A percentile compares a stretch with the other conserved stretches of the same genome.
These are phyloP conservation scores for Cygnus buccinator DNA, from an alignment of 2,113 vertebrate species.

Conservation along the genomic window DNA sequence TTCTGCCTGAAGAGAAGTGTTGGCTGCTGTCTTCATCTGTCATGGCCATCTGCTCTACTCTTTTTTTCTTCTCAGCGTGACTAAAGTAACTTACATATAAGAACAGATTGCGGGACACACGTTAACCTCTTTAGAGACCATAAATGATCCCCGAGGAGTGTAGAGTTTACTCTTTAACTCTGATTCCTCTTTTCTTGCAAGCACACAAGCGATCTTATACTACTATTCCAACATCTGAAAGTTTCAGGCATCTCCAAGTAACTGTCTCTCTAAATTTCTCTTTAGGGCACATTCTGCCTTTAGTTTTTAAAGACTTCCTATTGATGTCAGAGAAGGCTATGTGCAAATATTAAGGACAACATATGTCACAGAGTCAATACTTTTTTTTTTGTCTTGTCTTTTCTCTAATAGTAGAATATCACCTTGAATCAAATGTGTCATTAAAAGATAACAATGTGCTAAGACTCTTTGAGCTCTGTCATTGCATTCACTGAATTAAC, in stretches of 20 bases:
- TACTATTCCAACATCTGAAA: not conserved
- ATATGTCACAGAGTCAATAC: not conserved
- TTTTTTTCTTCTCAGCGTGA: conserved; percentile 57
- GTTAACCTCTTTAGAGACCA: conserved; percentile 61
- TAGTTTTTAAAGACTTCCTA: not conserved
- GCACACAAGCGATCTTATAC: not conserved
- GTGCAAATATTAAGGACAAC: not conserved
- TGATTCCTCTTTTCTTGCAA: not conserved
- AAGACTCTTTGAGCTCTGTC: not conserved
- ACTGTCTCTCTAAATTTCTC: not conserved
- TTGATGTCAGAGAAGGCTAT: not conserved
- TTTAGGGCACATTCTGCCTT: not conserved
- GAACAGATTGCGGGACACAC: conserved; percentile 40
- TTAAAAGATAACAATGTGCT: not conserved
- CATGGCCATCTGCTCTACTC: conserved; percentile 62
- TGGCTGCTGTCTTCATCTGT: conserved; percentile 68
- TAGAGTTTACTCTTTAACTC: not conserved
- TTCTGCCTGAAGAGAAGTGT: conserved; percentile 46
- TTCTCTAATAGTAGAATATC: not conserved
- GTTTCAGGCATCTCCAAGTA: not conserved
- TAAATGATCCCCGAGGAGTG: conserved; percentile 46
- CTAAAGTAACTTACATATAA: conserved; percentile 50
- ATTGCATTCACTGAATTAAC: not conserved
- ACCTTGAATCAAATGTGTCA: not conserved
- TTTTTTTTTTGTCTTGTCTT: not conserved